Percentiles rank a stretch among this genome's conserved stretches.
Evolutionary conservation across 1,140 invertebrate species (phyloP).

Genomic region (Drosophila willistoni): DNA sequence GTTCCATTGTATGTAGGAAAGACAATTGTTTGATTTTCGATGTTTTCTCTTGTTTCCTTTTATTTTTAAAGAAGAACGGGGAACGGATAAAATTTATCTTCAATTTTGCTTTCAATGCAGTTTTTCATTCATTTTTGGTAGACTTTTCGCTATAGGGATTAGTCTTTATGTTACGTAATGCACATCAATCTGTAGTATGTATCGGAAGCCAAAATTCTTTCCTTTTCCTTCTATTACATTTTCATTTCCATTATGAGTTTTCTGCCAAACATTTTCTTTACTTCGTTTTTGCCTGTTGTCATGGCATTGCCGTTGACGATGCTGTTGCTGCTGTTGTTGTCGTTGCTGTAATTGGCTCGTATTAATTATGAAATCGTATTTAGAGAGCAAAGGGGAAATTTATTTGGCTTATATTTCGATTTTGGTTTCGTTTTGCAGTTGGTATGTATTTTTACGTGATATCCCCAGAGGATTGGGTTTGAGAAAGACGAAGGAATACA

Average conservation of each 20-base stretch:
- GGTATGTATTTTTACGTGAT: conserved; percentile 1
- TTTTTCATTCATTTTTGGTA: conserved; percentile 42
- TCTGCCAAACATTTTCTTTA: neutral
- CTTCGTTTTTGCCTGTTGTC: conserved; percentile 34
- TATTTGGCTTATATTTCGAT: conserved; percentile 81
- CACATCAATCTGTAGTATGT: conserved; percentile 61
- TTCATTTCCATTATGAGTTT: conserved; percentile 39
- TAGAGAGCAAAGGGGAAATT: conserved; percentile 64
- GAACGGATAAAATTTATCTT: conserved; percentile 22
- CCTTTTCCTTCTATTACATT: conserved; percentile 19
- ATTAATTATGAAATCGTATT: conserved; percentile 81
- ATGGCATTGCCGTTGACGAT: conserved; percentile 10
- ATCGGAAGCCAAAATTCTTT: conserved; percentile 13
- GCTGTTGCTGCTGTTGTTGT: conserved; percentile 19
- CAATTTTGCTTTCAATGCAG: conserved; percentile 52
- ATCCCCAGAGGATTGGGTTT: neutral
- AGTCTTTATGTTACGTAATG: conserved; percentile 40
- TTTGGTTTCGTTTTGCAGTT: conserved; percentile 40
- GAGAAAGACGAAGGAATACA: neutral
- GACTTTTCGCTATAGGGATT: conserved; percentile 20
- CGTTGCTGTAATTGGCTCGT: conserved; percentile 62
- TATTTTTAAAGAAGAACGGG: neutral
- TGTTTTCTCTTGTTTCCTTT: conserved; percentile 48
- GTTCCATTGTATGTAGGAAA: conserved; percentile 45
- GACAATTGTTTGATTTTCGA: conserved; percentile 81